These are phyloP conservation scores for Cuniculus paca DNA, from an alignment of 2,797 vertebrate genomes.

Conservation along the genomic window DNA sequence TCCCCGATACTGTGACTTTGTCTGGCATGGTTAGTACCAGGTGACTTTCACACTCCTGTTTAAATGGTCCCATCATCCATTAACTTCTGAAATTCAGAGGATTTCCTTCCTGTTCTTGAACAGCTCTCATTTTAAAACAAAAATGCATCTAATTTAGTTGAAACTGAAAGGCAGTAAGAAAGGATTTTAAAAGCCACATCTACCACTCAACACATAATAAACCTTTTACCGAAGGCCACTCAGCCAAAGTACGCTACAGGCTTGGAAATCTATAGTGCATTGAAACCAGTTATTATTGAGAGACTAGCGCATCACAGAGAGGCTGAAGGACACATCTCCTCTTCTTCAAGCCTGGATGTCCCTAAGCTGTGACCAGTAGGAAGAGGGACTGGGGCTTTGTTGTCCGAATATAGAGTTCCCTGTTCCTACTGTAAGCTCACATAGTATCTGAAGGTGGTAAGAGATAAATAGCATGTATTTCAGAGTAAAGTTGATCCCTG, in stretches of 20 bases:
- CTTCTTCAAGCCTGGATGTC: not conserved
- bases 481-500: not conserved
- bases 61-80: not conserved
- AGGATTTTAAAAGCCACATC: not conserved
- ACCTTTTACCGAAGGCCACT: not conserved
- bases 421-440: not conserved
- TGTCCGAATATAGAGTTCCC: fast-evolving
- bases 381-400: not conserved
- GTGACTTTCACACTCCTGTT: not conserved
- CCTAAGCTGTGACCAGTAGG: not conserved
- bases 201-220: not conserved
- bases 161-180: slow-evolving; percentile 13
- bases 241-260: not conserved
- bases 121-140: not conserved
- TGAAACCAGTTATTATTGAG: not conserved
- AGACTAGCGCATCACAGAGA: not conserved
- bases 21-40: not conserved
- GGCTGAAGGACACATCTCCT: not conserved
- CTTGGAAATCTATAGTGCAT: not conserved
- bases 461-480: not conserved
- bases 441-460: not conserved
- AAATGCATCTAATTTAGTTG: not conserved
- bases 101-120: not conserved
- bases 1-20: not conserved
- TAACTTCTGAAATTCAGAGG: not conserved